Evolutionary conservation across 2,797 vertebrate genomes (phyloP), one percentile per base, ranked within the genome.

Genomic region (Anguilla anguilla): DNA sequence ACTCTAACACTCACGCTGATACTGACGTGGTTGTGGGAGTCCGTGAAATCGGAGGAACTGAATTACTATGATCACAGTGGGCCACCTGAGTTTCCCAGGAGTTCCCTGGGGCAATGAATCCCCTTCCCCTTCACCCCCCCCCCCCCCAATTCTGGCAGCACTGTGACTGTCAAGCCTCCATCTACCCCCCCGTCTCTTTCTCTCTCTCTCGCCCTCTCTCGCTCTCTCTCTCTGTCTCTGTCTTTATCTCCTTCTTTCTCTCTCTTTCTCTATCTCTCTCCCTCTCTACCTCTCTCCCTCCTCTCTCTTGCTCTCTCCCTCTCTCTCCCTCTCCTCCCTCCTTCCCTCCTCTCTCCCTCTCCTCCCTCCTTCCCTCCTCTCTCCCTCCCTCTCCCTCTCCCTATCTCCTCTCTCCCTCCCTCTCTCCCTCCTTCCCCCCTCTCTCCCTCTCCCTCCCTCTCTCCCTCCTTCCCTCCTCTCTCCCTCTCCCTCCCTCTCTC

Each of bases 201-300:
- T 86, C 89, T 93, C 85, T 69, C 13, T 87, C 86, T 90, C 89
- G 51, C 86, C 84, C 51, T 28, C 89, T 85, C 88, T 92, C 90
- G 87, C 87, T 89, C 83, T 84, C 86, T 49, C 51, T 86, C 39
- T 57, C 74, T 55, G 35, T 35, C 35, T 35, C 35, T 1, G 31
- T 35, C 35, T 35, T 31, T 31, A 35, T 35, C 35, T 35, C 31
- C 35, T 35, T 35, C 35, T 35, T 35, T 28, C 22, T 2, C 67
- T 7, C 67, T n/a, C 7, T 57, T 15, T 10, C 55, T 10, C 9
- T 9, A 1, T 15, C 55, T 15, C 7, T 15, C 53, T 15, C 55
- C 2, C 9, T 57, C 55, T 57, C 55, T 1, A 0, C 7, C 9
- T 57, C 31, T 31, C 31, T 31, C 31, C 31, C 31, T 31, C 1